Evolutionary conservation across 2,797 vertebrate species (phyloP), one percentile per base, ranked within the genome.

Genomic region (Sus cebifrons): DNA sequence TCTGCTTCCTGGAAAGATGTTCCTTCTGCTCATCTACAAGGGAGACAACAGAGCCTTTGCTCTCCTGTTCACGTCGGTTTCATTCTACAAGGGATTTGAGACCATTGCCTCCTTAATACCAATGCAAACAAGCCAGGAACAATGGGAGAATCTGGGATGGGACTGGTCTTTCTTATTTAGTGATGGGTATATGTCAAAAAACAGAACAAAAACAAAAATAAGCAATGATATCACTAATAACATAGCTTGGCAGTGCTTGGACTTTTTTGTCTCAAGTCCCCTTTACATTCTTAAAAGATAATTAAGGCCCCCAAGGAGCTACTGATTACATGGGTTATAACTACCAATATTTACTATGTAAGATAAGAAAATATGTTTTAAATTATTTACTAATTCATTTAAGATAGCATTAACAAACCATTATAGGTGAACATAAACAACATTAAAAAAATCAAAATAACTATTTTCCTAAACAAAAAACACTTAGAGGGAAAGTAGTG

Each of bases 251-350:
- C 16, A 49, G 67, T 82, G 40, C 40, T 87, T 15, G 60, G 44
- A 77, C 20, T 8, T 40, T 83, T 84, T 94, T 21, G 29, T 93
- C 17, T 95, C 62, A 68, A 23, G 23, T 67, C 23, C 25, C 2
- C 14, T 89, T 74, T 82, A 79, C 21, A 68, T 36, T 79, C 86
- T 89, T 70, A 93, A 93, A 94, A 85, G 92, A 93, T 68, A 92
- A 84, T n/a, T 20, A 27, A 96, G n/a, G 71, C 74, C 2, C 49
- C 7, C 81, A 81, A 73, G 96, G 75, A 64, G 36, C 29, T 93
- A 67, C 17, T 64, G 25, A 83, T 95, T 89, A 65, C 91, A 2
- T 89, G 83, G 56, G 67, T 77, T 94, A 70, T 68, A 73, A 58
- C 54, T 44, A 29, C 67, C 27, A 60, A 36, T 67, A 86, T 81